Evolutionary conservation across 2,888 invertebrate genomes (phyloP), one percentile per base, ranked within the genome.

Genomic region (Lasioglossum leucozonium): DNA sequence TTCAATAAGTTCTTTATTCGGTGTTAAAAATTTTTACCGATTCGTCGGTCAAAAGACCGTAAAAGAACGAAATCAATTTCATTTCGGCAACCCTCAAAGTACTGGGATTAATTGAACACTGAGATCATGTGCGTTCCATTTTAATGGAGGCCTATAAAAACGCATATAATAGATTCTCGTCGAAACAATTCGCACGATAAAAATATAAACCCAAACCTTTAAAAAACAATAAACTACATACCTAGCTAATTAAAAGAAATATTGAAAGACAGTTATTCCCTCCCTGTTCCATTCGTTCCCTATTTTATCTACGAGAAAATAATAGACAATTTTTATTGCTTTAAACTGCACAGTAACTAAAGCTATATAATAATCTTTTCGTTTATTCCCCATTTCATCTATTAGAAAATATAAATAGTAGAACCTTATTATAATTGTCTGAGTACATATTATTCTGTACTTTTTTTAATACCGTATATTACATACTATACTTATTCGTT

Each of bases 11-110:
- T 67, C n/a, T 30, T 58, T 16, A n/a, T n/a, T 62, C 0, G 42
- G 4, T 72, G 51, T n/a, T 72, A 78, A 75, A 82, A 80, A 71
- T 80, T 30, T 37, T 42, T 75, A 62, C 74, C 58, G 74, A 40
- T 8, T 11, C 16, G 5, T 11, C 62, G 10, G 26, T 51, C 22
- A 55, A 55, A 81, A 67, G 22, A 16, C 42, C 26, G 16, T 40
- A 72, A 77, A 71, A 71, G 58, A 58, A 4, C 58, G 8, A 58
- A 22, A 74, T 42, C 30, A 40, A 71, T 74, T 74, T 71, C 62
- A 51, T 71, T 74, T 62, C 1, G 22, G 11, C 51, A 34, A 51
- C 55, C 18, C 16, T 67, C 67, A 30, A 82, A 65, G 42, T 16
- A 62, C n/a, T 72, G 18, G 11, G 81, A 65, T 62, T 73, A 71